phyloP scores from a whole-genome alignment of 2,113 vertebrate genomes.

The Aix galericulata region DNA sequence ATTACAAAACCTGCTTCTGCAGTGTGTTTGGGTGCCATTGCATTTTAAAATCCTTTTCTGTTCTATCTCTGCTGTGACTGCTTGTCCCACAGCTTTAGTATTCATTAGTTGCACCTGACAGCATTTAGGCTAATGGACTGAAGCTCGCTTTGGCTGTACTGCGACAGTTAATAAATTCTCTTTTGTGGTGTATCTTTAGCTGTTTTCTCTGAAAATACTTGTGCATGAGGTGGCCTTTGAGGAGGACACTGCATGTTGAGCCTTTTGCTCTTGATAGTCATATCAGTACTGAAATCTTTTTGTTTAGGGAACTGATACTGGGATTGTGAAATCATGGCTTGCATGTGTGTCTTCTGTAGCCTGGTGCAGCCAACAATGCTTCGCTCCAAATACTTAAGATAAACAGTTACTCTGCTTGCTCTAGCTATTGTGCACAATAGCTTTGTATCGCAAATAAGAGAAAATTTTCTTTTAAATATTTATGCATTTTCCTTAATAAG shows the following conservation, averaged over 20 bases:
- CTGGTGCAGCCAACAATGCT: not conserved
- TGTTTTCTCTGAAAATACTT: not conserved
- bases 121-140: not conserved
- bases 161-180: not conserved
- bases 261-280: accelerated
- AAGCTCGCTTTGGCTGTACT: not conserved
- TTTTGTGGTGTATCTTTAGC: not conserved
- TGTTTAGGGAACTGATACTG: not conserved
- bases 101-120: too few species aligned
- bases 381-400: not conserved
- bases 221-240: not conserved
- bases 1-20: not conserved
- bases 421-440: not conserved
- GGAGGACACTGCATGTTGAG: not conserved
- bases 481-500: not conserved
- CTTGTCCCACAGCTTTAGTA: not conserved
- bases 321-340: not conserved
- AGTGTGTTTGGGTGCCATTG: not conserved
- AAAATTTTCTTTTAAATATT: not conserved
- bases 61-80: not conserved
- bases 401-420: not conserved
- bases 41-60: not conserved
- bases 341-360: accelerated
- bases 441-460: not conserved
- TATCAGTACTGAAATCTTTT: not conserved